Base-by-base conservation (phyloP, 2,113 vertebrate genomes). In the Etheostoma cragini region DNA sequence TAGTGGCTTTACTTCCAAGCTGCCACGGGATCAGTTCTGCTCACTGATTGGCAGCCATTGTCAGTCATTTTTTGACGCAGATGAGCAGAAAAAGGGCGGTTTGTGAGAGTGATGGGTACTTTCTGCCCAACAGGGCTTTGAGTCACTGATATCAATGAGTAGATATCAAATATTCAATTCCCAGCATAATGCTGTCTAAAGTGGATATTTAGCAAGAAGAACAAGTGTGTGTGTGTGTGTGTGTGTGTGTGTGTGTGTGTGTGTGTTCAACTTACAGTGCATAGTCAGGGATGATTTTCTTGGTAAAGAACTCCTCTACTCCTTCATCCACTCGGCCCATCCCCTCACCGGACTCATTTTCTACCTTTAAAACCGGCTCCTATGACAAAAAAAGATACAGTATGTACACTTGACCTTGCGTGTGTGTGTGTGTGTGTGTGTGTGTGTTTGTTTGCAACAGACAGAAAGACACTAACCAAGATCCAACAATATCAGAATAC, bases 291-390 rank as follows among this genome's bases (percentile, higher is more conserved):
- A 97, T 95, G 91, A 98, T 93, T 92, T 95, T 98, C 94, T 98
- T 98, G 86, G 96, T 96, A 88, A 99, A 99, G 95, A 99, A 99
- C 86, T 98, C 98, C 72, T 98, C 98, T 91, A 99, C 95, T 24
- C 98, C 98, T 90, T 98, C 97, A 0, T 98, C 98, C 93, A 99
- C 96, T 0, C 96, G 93, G 53, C 96, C 95, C 84, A 96, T 97
- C 83, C 94, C 96, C 76, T 96, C 95, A 87, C 95, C 96, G 88
- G 95, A 94, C 2, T 96, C 96, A 91, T 95, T 96, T 85, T 97
- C 96, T 0, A 88, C 94, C 90, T 96, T 94, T 79, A 94, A 91
- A 0, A 94, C 95, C 72, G 94, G 94, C 64, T 97, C 96, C 97
- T 98, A 84, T 0, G 81, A 78, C 58, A 87, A 78, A 77, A 82